Evolutionary conservation across 2,888 invertebrate species (phyloP), one percentile per base, ranked within the genome.

Genomic region (Brachyptera risi): DNA sequence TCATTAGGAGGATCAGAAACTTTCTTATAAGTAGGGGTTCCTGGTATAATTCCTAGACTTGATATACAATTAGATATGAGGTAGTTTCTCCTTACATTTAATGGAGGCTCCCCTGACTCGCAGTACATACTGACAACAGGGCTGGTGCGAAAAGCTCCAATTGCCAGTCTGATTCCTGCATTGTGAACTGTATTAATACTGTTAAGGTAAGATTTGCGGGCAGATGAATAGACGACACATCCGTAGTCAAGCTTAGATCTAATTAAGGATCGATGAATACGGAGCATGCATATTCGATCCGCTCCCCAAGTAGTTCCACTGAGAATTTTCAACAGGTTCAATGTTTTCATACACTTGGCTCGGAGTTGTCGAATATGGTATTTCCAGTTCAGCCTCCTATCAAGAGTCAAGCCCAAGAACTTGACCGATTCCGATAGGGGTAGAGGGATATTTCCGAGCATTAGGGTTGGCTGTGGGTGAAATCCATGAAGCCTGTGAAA

Each of bases 371-470:
- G 17, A 42, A 42, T 15, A 21, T 59, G 50, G 15, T n/a, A n/a
- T 13, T 37, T 51, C 59, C 59, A 59, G 31, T 59, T 59, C 13
- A 51, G 49, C 13, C 35, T 27, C 17, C 13, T 23, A 23, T 59
- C 59, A 15, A 59, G 27, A 3, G 23, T 7, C 21, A 59, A 27
- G 5, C 59, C 49, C 3, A 51, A 31, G 15, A 59, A 59, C 13
- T 49, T 44, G n/a, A 51, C 37, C 11, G n/a, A 21, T 4, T 50
- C 15, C 7, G n/a, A 17, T 9, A 42, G 19, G 5, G 42, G 42
- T 9, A 42, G 42, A 7, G 5, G 42, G n/a, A 23, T 59, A 21
- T 51, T 51, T 24, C 37, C 35, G 21, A 59, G 51, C 7, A 13
- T n/a, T n/a, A 58, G 21, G 5, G 7, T 24, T 31, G 59, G 59